Base-by-base conservation (phyloP, 1,140 invertebrate species). In the Aphidius ervi region DNA sequence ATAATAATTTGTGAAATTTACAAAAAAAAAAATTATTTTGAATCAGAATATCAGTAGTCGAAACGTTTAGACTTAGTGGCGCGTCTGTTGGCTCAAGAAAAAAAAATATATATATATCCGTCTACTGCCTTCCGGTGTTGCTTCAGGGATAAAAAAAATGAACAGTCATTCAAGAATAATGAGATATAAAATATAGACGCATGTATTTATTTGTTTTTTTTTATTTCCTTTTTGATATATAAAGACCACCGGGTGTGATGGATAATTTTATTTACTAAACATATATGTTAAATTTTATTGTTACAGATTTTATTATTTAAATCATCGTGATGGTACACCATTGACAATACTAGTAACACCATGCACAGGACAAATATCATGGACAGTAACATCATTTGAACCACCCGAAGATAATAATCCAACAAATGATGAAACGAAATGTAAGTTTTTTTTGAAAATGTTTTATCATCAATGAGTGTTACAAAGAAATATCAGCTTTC, bases 231-330 rank as follows among this genome's bases (percentile, higher is more conserved):
- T 31, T 31, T 31, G 23, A 31, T 31, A 31, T 4, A 16, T 16
- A 16, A 16, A 31, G 23, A 31, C 23, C 23, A 31, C 23, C 23
- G 23, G 23, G 23, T 43, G 2, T 43, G 9, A 43, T 43, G 1
- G 2, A 43, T 37, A 31, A 9, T 52, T 9, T 37, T 31, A 37
- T 37, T 52, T 52, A 40, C 5, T 52, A 5, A 39, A 40, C 16
- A 16, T 16, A 2, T 52, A 9, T 31, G 10, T 23, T 23, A 37
- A 9, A 40, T 39, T 5, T 31, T 3, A 31, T 31, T 52, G 3
- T 77, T 77, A 47, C 71, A 80, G 78, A 69, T 80, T 80, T 70
- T 75, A 76, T 69, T 80, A 79, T 65, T 64, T 80, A 63, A 77
- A 70, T 59, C 75, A 76, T 54, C 71, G 76, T 6, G 72, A 75